Conservation (phyloP, 2,888 invertebrate species). For the Saturnia pavonia region DNA sequence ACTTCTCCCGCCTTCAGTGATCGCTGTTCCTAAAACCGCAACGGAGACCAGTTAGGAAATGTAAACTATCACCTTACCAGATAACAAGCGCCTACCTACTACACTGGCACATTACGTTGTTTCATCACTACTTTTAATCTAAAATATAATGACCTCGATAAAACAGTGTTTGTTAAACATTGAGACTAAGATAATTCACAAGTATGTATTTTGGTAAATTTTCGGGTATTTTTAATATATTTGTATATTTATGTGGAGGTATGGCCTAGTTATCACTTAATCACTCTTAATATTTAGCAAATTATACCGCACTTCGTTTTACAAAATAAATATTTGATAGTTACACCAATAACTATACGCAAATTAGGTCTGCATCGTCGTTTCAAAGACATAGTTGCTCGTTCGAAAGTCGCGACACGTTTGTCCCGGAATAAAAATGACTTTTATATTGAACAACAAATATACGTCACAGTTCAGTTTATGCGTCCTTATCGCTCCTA, state of each 20-base stretch:
- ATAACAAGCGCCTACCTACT: neutral
- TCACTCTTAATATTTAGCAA: conserved; percentile 46
- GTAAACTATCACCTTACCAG: neutral
- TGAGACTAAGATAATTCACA: neutral
- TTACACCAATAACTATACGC: conserved; percentile 73
- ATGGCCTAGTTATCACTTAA: conserved; percentile 56
- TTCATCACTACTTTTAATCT: conserved; percentile 15
- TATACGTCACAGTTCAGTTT: conserved; percentile 66
- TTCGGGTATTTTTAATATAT: neutral
- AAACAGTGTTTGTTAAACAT: conserved; percentile 5
- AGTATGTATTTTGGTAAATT: neutral
- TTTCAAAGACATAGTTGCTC: conserved; percentile 67
- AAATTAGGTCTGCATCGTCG: conserved; percentile 73
- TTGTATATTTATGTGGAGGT: conserved; percentile 26
- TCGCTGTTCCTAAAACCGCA: conserved; percentile 87
- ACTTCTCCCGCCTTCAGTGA: conserved; percentile 92
- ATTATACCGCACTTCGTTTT: conserved; percentile 45
- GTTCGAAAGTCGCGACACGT: conserved; percentile 53
- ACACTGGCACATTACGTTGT: conserved; percentile 13
- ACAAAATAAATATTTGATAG: conserved; percentile 67
- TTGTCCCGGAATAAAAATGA: conserved; percentile 61
- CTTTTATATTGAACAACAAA: conserved; percentile 70
- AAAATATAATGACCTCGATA: conserved; percentile 9
- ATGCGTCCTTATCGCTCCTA: conserved; percentile 64
- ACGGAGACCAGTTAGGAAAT: conserved; percentile 25